Evolutionary conservation across 2,888 invertebrate species (phyloP).

Genomic region (Limnephilus rhombicus): DNA sequence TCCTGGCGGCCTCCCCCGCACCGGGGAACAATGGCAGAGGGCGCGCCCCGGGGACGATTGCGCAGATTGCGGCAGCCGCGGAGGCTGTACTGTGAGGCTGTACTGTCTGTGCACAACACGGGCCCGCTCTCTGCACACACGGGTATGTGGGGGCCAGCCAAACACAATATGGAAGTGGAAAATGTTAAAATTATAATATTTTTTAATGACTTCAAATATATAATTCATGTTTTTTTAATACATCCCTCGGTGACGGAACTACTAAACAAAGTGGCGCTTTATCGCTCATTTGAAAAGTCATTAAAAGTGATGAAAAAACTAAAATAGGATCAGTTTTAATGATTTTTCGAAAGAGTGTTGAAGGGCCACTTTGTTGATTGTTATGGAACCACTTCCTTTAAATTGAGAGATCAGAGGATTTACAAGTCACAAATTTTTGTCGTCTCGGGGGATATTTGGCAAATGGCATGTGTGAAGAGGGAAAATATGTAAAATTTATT

Average conservation of each 20-base stretch:
- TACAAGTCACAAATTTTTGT: neutral
- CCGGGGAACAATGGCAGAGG: constrained; percentile 59
- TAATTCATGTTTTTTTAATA: too few species aligned
- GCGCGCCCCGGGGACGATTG: constrained; percentile 64
- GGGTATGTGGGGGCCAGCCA: neutral
- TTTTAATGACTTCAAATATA: too few species aligned
- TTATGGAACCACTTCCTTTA: too few species aligned
- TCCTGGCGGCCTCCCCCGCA: constrained; percentile 61
- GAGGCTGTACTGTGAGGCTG: constrained; percentile 44
- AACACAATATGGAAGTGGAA: neutral
- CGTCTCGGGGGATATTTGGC: neutral
- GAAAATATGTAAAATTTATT: too few species aligned
- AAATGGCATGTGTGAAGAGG: neutral
- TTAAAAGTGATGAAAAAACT: too few species aligned
- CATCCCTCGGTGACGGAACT: too few species aligned
- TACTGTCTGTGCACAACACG: constrained; percentile 13
- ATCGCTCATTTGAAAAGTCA: too few species aligned
- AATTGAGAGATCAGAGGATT: too few species aligned
- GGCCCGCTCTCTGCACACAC: neutral
- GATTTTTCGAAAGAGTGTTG: too few species aligned
- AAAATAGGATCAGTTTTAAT: too few species aligned
- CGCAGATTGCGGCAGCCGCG: constrained; percentile 60
- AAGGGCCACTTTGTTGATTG: too few species aligned
- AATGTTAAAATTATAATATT: neutral
- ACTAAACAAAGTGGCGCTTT: too few species aligned